These are phyloP conservation scores for Acanthoscelides obtectus DNA, from an alignment of 2,888 invertebrate genomes.

Conservation along the genomic window DNA sequence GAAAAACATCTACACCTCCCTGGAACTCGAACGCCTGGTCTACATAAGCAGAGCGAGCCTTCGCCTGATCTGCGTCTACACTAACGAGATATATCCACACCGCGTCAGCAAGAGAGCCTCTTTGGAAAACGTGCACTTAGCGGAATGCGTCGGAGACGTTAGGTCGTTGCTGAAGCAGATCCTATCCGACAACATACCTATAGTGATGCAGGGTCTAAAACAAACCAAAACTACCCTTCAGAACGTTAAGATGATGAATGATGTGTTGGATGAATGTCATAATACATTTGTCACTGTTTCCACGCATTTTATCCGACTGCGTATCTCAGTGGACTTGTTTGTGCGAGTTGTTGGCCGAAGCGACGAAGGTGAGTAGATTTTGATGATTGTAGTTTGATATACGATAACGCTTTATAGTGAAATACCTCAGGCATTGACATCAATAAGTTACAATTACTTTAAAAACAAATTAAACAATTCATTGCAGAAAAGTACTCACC, in stretches of 20 bases:
- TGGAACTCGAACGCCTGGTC: conserved; percentile 77
- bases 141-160: conserved; percentile 83
- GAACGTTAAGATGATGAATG: conserved; percentile 60
- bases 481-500: too few species aligned
- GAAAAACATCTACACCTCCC: conserved; percentile 51
- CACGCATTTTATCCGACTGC: conserved; percentile 96
- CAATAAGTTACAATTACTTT: too few species aligned
- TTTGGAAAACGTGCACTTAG: conserved; percentile 71
- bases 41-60: conserved; percentile 82
- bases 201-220: conserved; percentile 33
- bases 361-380: conserved; percentile 55
- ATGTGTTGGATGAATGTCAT: conserved; percentile 85
- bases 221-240: conserved; percentile 48
- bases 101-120: conserved; percentile 47
- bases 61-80: conserved; percentile 75
- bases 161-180: conserved; percentile 77
- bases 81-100: conserved; percentile 88
- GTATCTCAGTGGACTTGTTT: conserved; percentile 85
- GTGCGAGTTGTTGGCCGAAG: conserved; percentile 73
- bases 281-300: conserved; percentile 88
- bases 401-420: too few species aligned
- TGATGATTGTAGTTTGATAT: conserved; percentile 19
- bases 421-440: too few species aligned
- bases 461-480: too few species aligned
- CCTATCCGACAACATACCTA: conserved; percentile 66